Base-by-base conservation (phyloP, 2,888 invertebrate species). In the Nasonovia ribisnigri region DNA sequence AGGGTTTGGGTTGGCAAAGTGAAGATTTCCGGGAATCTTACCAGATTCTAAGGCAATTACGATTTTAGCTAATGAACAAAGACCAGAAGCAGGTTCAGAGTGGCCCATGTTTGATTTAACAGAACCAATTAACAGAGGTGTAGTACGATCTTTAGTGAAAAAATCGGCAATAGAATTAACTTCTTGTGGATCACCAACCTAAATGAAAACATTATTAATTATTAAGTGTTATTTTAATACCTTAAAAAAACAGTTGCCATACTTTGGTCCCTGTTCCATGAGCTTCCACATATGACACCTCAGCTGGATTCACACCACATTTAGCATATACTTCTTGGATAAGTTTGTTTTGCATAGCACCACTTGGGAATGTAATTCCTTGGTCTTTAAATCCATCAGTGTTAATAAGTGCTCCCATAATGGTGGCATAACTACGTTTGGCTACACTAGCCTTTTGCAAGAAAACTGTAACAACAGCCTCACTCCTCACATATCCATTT, bases 101-200 rank as follows among this genome's bases (percentile, higher is more conserved):
- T 99, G 99, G 2, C 99, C 99, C 99, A 99, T 99, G 96, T 99
- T 99, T 46, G 99, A 99, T 96, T 99, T 99, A 0, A 99, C 98
- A 0, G 99, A 99, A 42, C 99, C 99, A 95, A 99, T 97, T 87
- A 99, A 96, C 88, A 99, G 96, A 13, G 99, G 99, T 57, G 96
- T 96, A 94, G 96, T 96, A 89, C 99, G 97, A 94, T 97, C 97
- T 95, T 97, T 97, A 5, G 94, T 94, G 96, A 99, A 99, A 94
- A 98, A 97, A 95, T 98, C 98, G 0, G 98, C 98, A 95, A 99
- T 98, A 0, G 99, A 98, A 96, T 99, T 99, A 6, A 99, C 97
- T 96, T 99, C 99, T 96, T 99, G 98, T 1, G 99, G 99, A 96
- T 99, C 99, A n/a, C 99, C 99, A 86, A 97, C 98, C 96, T 97